These are phyloP conservation scores for Zapus hudsonius DNA, from an alignment of 2,113 vertebrate species.

Conservation along the genomic window DNA sequence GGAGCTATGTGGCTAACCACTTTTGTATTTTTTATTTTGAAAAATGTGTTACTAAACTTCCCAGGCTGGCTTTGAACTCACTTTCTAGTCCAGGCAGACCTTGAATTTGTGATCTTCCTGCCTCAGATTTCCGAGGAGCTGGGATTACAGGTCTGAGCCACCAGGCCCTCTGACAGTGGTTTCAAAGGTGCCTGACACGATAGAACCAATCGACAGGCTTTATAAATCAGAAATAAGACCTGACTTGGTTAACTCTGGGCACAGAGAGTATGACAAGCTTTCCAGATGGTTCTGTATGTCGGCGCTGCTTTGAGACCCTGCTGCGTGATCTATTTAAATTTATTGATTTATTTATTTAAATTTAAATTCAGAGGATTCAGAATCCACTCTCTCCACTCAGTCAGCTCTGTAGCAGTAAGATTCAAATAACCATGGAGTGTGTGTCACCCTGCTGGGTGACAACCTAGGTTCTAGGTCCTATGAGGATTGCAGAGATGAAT, in stretches of 20 bases:
- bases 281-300: neutral
- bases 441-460: neutral
- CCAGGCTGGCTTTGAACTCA: neutral
- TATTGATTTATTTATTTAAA: too few relatives aligned
- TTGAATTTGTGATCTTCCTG: neutral
- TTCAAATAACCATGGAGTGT: neutral
- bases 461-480: neutral
- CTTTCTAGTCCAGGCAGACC: neutral
- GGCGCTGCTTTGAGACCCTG: neutral
- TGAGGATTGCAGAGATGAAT: neutral
- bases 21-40: neutral
- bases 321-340: neutral
- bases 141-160: neutral
- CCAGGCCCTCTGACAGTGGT: neutral
- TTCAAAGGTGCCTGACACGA: neutral
- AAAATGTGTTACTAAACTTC: neutral
- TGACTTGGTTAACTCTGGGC: neutral
- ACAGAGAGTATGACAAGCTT: neutral
- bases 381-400: neutral
- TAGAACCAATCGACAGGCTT: neutral
- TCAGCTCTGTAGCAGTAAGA: neutral
- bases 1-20: neutral
- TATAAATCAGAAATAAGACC: neutral
- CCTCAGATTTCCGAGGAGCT: neutral
- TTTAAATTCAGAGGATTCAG: neutral